Evolutionary conservation across 2,888 invertebrate species (phyloP), one percentile per base, ranked within the genome.

Genomic region (Eudemis profundana): DNA sequence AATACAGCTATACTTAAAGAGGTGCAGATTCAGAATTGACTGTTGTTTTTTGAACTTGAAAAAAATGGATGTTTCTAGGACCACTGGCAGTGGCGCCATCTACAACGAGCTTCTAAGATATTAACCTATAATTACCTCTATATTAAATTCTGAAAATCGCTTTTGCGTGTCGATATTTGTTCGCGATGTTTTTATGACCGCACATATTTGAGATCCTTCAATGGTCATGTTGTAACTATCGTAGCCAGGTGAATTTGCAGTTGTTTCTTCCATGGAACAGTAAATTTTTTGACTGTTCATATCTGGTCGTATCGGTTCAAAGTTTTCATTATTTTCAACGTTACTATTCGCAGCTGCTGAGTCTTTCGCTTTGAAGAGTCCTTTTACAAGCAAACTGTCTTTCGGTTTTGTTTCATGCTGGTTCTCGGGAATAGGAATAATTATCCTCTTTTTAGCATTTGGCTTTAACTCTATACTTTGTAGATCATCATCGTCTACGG

Each of bases 71-170:
- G n/a, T n/a, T n/a, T n/a, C n/a, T n/a, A n/a, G n/a, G n/a, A n/a
- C n/a, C n/a, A n/a, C n/a, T n/a, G n/a, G n/a, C n/a, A 23, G 5
- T 44, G 17, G 8, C 1, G n/a, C n/a, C n/a, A n/a, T n/a, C n/a
- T n/a, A n/a, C n/a, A n/a, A n/a, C n/a, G n/a, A n/a, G n/a, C n/a
- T n/a, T n/a, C n/a, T n/a, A n/a, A n/a, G n/a, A n/a, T n/a, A n/a
- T n/a, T n/a, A n/a, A n/a, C n/a, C n/a, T n/a, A n/a, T 23, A 61
- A 67, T 75, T 77, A 90, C 91, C 84, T 91, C 89, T 57, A 89
- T 84, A 67, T 90, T 81, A 21, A 90, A 76, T 23, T 77, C 71
- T 0, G 72, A 56, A 80, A 86, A 90, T 60, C 76, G 82, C 33
- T 77, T 72, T 72, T 87, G 85, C 3, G 82, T 79, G 46, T 89